Evolutionary conservation across 2,113 vertebrate species (phyloP).

Genomic region (Aphelocoma coerulescens): DNA sequence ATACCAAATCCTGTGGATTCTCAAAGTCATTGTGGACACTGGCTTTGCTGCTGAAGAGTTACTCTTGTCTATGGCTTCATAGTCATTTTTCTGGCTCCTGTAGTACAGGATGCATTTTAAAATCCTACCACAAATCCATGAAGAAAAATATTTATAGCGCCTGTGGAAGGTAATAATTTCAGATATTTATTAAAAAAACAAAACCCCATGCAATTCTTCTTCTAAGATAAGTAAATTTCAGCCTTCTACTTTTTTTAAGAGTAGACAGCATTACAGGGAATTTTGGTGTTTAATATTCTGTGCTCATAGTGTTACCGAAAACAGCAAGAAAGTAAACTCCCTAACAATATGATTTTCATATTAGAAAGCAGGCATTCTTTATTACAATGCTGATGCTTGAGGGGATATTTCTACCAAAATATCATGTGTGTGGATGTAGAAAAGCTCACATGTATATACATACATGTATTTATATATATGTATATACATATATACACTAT

Average conservation of each 20-base stretch:
- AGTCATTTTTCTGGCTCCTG: not conserved
- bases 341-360: not conserved
- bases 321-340: not conserved
- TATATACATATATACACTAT: not conserved
- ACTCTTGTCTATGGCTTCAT: not conserved
- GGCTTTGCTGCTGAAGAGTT: not conserved
- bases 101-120: slow-evolving; percentile 22
- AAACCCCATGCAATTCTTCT: not conserved
- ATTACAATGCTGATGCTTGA: not conserved
- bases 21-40: not conserved
- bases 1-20: not conserved
- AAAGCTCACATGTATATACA: not conserved
- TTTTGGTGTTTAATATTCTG: not conserved
- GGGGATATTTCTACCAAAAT: not conserved
- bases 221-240: not conserved
- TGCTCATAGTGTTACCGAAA: not conserved
- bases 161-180: slow-evolving; percentile 7
- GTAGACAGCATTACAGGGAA: not conserved
- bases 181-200: slow-evolving; percentile 34
- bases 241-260: not conserved
- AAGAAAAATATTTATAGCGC: slow-evolving; percentile 23
- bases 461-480: not conserved
- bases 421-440: not conserved
- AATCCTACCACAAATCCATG: slow-evolving; percentile 40
- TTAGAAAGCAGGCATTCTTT: not conserved